phyloP scores from a whole-genome alignment of 2,888 invertebrate genomes.

The Imbricaverruca yamaguchii region DNA sequence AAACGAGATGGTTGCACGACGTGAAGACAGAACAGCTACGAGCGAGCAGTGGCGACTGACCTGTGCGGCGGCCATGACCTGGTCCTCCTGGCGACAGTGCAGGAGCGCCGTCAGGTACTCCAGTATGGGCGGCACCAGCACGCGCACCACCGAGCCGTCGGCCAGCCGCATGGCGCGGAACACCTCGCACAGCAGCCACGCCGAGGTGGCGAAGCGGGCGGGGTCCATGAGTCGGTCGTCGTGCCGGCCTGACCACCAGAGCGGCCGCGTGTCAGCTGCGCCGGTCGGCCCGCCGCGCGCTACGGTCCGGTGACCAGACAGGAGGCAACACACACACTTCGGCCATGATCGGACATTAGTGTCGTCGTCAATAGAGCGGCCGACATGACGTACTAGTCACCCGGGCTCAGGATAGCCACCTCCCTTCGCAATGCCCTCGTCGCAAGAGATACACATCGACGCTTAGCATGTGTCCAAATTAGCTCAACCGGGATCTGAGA shows the following conservation, averaged over 20 bases:
- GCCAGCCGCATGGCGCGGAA: background rate
- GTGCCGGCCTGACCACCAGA: background rate
- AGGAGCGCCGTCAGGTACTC: constrained; percentile 5
- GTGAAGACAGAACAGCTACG: too few relatives aligned
- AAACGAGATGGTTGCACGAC: too few relatives aligned
- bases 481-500: too few relatives aligned
- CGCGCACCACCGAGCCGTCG: background rate
- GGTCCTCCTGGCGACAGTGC: background rate
- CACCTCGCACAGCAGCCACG: background rate
- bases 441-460: background rate
- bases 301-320: too few relatives aligned
- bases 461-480: too few relatives aligned
- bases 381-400: too few relatives aligned
- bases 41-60: background rate
- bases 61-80: background rate
- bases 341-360: too few relatives aligned
- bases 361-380: too few relatives aligned
- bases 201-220: background rate
- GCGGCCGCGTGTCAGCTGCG: too few relatives aligned
- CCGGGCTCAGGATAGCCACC: too few relatives aligned
- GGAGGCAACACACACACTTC: too few relatives aligned
- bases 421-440: background rate
- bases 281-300: too few relatives aligned
- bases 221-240: background rate
- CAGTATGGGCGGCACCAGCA: constrained; percentile 3